Evolutionary conservation across 2,888 invertebrate species (phyloP).

Genomic region (Drosophila infuscata): DNA sequence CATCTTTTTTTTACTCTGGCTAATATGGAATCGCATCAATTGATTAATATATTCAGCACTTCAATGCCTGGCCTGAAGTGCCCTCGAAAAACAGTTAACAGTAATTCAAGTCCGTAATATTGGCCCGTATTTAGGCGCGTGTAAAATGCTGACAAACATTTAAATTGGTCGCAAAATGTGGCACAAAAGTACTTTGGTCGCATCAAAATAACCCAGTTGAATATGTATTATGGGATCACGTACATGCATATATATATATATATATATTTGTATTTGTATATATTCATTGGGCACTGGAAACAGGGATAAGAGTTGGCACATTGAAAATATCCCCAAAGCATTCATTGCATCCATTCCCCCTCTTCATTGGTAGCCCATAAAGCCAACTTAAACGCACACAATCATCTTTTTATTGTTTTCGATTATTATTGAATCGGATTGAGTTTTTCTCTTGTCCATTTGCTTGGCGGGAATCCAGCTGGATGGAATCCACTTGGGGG

Average conservation of each 20-base stretch:
- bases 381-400: constrained; percentile 59
- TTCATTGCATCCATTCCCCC: constrained; percentile 4
- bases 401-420: constrained; percentile 79
- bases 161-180: constrained; percentile 15
- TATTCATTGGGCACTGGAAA: constrained; percentile 3
- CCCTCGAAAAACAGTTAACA: neutral
- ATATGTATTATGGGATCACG: constrained; percentile 19
- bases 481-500: neutral
- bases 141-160: neutral
- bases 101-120: neutral
- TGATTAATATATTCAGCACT: neutral
- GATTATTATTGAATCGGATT: constrained; percentile 79
- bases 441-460: constrained; percentile 43
- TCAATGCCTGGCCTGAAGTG: neutral
- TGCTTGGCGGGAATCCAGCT: constrained; percentile 6
- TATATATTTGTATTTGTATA: neutral
- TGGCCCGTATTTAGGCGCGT: neutral
- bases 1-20: neutral
- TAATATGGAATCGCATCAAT: neutral
- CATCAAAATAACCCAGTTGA: constrained; percentile 6
- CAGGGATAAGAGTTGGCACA: constrained; percentile 19
- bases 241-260: neutral
- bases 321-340: constrained; percentile 18
- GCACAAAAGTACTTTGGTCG: neutral
- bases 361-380: constrained; percentile 28